A percentile compares a stretch with the other conserved stretches of the same genome.
Conservation (phyloP, 2,797 vertebrate species). For the Urocyon cinereoargenteus region DNA sequence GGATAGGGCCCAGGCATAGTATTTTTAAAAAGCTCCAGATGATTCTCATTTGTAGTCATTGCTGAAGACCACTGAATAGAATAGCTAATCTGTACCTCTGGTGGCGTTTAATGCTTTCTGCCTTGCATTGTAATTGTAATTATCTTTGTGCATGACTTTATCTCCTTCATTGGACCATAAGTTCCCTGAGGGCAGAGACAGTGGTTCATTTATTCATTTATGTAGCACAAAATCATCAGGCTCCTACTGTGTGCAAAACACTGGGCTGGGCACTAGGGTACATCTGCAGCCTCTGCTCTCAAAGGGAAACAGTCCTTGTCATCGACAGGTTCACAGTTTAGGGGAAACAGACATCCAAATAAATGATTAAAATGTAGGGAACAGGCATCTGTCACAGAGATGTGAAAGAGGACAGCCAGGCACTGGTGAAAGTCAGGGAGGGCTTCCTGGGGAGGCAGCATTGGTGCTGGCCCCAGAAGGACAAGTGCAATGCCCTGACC, state of each 20-base stretch:
- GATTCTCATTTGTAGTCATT: conserved; percentile 62
- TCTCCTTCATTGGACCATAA: background rate
- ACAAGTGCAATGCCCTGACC: background rate
- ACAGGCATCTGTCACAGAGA: background rate
- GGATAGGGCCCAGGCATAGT: background rate
- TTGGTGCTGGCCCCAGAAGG: background rate
- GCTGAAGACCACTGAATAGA: conserved; percentile 40
- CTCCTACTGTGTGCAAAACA: conserved; percentile 54
- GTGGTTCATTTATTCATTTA: conserved; percentile 44
- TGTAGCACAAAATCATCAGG: background rate
- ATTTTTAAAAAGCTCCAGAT: conserved; percentile 3
- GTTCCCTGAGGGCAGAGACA: conserved; percentile 31
- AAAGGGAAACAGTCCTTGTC: background rate
- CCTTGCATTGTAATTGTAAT: conserved; percentile 61
- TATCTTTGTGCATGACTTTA: conserved; percentile 55
- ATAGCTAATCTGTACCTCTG: conserved; percentile 43
- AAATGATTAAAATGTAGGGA: background rate
- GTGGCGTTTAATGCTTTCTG: conserved; percentile 29
- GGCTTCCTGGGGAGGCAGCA: background rate
- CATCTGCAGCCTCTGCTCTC: background rate
- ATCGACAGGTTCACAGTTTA: background rate
- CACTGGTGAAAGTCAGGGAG: background rate
- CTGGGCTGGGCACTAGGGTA: background rate
- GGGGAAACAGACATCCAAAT: background rate
- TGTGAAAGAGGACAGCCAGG: background rate